Base-by-base conservation (phyloP, 2,113 vertebrate species). In the Osmerus mordax region DNA sequence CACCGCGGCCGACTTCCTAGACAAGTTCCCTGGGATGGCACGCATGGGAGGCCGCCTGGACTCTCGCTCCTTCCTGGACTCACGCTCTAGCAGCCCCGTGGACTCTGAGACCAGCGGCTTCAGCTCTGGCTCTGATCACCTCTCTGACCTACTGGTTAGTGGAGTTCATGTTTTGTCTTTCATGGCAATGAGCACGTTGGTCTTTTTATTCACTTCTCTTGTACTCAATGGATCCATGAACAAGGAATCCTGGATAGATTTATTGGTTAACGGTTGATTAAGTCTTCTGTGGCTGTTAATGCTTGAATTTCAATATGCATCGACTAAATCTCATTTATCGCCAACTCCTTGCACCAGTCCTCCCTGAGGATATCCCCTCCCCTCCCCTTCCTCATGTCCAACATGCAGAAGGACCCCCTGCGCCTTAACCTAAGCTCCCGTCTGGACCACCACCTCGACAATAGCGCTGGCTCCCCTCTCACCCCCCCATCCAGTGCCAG, bases 71-170 rank as follows among this genome's bases (percentile, higher is more conserved):
- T 90, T 97, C 71, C 79, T 98, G 89, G 96, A 97, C 81, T 98
- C 97, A 0, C 96, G 96, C 28, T 98, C 97, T 76, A 97, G 95
- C 90, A 99, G 98, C 79, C 97, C 97, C 13, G 96, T 96, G 0
- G 98, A 99, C 88, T 99, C 98, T 0, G 98, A 99, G 84, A 98
- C 96, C 77, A 99, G 98, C 47, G 97, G 98, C 69, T 98, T 99
- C 90, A 99, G 98, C 91, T 99, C 98, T 18, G 95, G 97, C 60
- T 99, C 98, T 0, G 98, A 99, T 81, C 96, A 98, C 74, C 94
- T 99, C 76, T 97, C 94, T 55, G 97, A 99, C 72, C 86, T 96
- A 80, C 94, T 96, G 65, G 95, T 96, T 91, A 90, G 93, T 23
- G 18, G 5, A 65, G 60, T 4, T 13, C 9, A 62, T 59, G 59